Evolutionary conservation across 2,797 vertebrate species (phyloP).

Genomic region (Poecilia wingei): DNA sequence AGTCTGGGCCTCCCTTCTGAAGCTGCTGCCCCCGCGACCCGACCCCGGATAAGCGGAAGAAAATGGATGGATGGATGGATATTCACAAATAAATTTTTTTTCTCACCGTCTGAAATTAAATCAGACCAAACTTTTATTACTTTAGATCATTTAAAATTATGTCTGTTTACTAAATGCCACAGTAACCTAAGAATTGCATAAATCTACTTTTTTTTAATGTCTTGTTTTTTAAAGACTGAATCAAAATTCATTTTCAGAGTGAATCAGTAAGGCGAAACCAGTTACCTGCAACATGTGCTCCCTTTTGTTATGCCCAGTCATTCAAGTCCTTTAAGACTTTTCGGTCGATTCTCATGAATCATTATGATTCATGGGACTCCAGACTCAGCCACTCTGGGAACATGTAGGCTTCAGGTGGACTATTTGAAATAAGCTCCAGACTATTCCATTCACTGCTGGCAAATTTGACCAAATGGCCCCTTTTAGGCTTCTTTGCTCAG

Average conservation of each 20-base stretch:
- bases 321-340: constrained; percentile 24
- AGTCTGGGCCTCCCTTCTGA: too few relatives aligned
- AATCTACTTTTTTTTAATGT: background rate
- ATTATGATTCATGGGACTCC: constrained; percentile 8
- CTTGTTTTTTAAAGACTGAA: background rate
- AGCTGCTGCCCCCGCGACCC: too few relatives aligned
- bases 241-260: background rate
- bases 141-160: background rate
- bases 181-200: background rate
- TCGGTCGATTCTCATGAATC: constrained; percentile 3
- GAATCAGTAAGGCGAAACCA: background rate
- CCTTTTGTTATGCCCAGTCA: background rate
- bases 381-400: constrained; percentile 12
- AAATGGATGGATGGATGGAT: too few relatives aligned
- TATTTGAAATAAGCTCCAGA: constrained; percentile 24
- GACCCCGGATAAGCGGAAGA: too few relatives aligned
- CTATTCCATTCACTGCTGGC: constrained; percentile 29
- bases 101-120: background rate
- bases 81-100: background rate
- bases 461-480: constrained; percentile 27
- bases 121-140: background rate
- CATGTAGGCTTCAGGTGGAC: background rate
- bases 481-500: constrained; percentile 36
- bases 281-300: background rate
- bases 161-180: background rate